Evolutionary conservation across 2,888 invertebrate genomes (phyloP).

Genomic region (Tipula helvola): DNA sequence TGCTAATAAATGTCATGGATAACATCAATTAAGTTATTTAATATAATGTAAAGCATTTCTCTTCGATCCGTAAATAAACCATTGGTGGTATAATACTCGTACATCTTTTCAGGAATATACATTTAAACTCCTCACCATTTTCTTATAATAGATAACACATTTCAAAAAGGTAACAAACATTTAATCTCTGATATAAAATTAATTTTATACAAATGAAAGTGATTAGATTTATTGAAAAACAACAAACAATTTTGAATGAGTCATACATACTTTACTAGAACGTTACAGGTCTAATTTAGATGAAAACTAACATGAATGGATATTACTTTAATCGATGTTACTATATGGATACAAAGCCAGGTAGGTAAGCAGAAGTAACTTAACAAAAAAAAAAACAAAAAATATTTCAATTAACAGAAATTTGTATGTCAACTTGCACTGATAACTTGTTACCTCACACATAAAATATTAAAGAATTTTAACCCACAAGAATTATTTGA

Average conservation of each 20-base stretch:
- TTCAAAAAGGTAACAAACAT: not conserved
- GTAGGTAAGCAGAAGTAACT: not conserved
- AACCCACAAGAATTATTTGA: not conserved
- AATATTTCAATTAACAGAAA: not conserved
- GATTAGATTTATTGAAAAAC: not conserved
- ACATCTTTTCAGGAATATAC: not conserved
- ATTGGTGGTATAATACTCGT: not conserved
- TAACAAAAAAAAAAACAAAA: not conserved
- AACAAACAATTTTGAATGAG: not conserved
- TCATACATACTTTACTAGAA: not conserved
- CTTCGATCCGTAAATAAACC: not conserved
- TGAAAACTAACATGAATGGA: not conserved
- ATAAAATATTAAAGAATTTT: not conserved
- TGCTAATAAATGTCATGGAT: not conserved
- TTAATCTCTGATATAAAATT: not conserved
- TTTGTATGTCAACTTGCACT: not conserved
- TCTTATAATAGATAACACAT: not conserved
- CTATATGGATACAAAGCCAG: not conserved
- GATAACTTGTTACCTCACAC: conserved; percentile 4
- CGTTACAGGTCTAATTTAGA: not conserved
- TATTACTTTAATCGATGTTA: not conserved
- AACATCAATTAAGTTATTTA: not conserved
- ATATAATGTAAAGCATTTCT: not conserved
- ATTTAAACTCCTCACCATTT: not conserved
- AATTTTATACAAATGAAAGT: not conserved